Conservation (phyloP, 2,888 invertebrate species). For the Nematopogon swammerdamellus region DNA sequence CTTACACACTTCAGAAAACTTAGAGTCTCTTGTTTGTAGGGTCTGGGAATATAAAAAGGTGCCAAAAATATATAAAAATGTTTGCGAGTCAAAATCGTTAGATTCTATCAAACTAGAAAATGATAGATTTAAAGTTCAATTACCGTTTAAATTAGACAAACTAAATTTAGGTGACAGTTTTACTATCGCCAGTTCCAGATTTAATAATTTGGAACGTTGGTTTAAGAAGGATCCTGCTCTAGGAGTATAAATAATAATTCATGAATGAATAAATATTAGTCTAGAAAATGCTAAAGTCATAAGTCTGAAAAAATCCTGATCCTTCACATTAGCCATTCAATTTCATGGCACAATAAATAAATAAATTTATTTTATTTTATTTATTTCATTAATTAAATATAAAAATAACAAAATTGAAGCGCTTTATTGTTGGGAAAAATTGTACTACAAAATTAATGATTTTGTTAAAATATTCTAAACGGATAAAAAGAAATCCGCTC, state of each 20-base stretch:
- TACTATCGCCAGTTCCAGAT: constrained; percentile 10
- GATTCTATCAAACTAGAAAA: constrained; percentile 5
- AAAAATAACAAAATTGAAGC: constrained; percentile 3
- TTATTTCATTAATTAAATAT: constrained; percentile 8
- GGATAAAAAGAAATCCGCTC: too few relatives aligned
- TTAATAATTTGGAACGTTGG: constrained; percentile 11
- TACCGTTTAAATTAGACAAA: constrained; percentile 9
- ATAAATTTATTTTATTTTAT: too few relatives aligned
- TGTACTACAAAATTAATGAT: neutral
- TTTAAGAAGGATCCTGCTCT: constrained; percentile 5
- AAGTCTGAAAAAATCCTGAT: constrained; percentile 1
- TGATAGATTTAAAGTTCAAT: constrained; percentile 9
- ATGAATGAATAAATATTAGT: constrained; percentile 7
- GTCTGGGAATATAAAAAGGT: constrained; percentile 8
- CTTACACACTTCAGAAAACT: constrained; percentile 2
- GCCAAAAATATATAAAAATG: constrained; percentile 8
- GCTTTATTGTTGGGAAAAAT: too few relatives aligned
- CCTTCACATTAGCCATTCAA: constrained; percentile 5
- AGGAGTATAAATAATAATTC: constrained; percentile 6
- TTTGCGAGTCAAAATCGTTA: constrained; percentile 8
- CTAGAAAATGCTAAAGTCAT: constrained; percentile 5
- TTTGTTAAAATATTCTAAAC: neutral
- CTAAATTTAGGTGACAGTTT: constrained; percentile 10
- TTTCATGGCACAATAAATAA: constrained; percentile 10
- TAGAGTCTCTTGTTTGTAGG: too few relatives aligned